A percentile compares a stretch with the other conserved stretches of the same genome.
phyloP scores from a whole-genome alignment of 2,113 vertebrate genomes.

The Trachemys scripta region DNA sequence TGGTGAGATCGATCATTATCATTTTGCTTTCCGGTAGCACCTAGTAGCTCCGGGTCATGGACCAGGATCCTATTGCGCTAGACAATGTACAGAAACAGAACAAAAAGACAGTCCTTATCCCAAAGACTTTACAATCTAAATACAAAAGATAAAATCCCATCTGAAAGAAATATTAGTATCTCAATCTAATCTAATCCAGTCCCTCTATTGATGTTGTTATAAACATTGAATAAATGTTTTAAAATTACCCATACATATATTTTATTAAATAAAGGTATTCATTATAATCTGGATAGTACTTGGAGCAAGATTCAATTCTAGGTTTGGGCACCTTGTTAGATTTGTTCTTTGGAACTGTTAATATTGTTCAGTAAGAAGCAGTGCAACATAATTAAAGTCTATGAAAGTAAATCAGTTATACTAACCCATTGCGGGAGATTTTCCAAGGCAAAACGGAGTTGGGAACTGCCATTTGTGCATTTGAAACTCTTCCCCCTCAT shows the following conservation, averaged over 20 bases:
- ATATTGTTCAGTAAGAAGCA: neutral
- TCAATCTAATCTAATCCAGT: neutral
- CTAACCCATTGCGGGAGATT: conserved; percentile 58
- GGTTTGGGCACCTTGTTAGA: neutral
- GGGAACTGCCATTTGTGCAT: conserved; percentile 53
- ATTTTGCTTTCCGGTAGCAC: neutral
- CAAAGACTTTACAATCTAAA: neutral
- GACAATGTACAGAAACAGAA: neutral
- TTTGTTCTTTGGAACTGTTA: conserved; percentile 25
- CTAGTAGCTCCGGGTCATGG: neutral
- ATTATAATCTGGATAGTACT: neutral
- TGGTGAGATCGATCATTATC: neutral
- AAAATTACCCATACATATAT: neutral
- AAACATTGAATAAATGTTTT: neutral
- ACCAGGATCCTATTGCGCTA: neutral
- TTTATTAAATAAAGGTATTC: neutral
- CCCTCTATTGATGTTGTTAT: neutral
- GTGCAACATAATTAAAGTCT: conserved; percentile 65
- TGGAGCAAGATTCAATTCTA: neutral
- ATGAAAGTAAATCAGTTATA: conserved; percentile 71
- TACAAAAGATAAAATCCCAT: neutral
- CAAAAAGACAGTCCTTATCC: neutral
- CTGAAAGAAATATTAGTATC: neutral
- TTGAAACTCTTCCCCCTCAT: conserved; percentile 46
- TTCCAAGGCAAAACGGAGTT: conserved; percentile 59